Evolutionary conservation across 1,140 invertebrate genomes (phyloP), one percentile per base, ranked within the genome.

Genomic region (Habropoda laboriosa): DNA sequence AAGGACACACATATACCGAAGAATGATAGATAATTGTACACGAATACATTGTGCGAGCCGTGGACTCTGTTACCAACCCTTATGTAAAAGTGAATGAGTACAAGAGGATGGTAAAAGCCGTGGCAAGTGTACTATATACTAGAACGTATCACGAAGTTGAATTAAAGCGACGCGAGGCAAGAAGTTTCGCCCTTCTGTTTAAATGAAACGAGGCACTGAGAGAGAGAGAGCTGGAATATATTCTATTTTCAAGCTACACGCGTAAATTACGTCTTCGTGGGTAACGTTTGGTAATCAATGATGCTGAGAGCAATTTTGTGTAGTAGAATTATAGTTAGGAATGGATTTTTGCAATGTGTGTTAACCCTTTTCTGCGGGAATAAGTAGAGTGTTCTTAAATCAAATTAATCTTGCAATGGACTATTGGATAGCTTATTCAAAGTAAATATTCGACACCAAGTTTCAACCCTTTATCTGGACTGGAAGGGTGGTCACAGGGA

Each of bases 21-120:
- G 24, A 27, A 7, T 55, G 53, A 35, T 73, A 84, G 78, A 85
- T 85, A 80, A 84, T 78, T 76, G 61, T 78, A 60, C 83, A 81
- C 68, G 30, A 24, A 84, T 49, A 58, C 51, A 81, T 80, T 83
- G 66, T 83, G 30, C 47, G 7, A 3, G 35, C 30, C 40, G n/a
- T 3, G 4, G 3, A 12, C 27, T 45, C 21, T 35, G 13, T 42
- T 63, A 13, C n/a, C 35, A 24, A 24, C 21, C 6, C 66, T 35
- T 79, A 27, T n/a, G 27, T 57, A 55, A 40, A 61, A 68, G 30
- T 70, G 45, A 68, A 63, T 68, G 67, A 42, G 35, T 27, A 45
- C 16, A 35, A 53, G 49, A 47, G 35, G 55, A 53, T 80, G 70
- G 71, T 71, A 61, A 70, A 80, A 53, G 67, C 30, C 30, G 30